Conservation (phyloP, 2,888 invertebrate species). For the Trichopria drosophilae region DNA sequence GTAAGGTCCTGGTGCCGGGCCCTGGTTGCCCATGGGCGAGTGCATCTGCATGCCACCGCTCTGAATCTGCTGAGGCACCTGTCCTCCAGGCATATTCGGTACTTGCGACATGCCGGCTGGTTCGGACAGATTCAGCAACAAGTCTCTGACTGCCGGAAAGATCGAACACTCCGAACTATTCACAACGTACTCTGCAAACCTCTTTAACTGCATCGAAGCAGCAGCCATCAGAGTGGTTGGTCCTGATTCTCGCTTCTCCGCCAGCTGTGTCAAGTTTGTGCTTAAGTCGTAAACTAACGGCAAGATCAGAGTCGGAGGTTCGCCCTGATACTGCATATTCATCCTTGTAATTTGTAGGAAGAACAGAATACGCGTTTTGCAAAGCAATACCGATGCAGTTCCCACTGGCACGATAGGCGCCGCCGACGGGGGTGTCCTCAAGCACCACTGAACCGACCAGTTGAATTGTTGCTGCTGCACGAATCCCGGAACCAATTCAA, state of each 20-base stretch:
- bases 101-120: slow-evolving; percentile 67
- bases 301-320: slow-evolving; percentile 76
- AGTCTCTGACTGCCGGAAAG: slow-evolving; percentile 87
- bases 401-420: slow-evolving; percentile 88
- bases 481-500: slow-evolving; percentile 66
- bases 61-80: slow-evolving; percentile 62
- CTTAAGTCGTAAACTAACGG: slow-evolving; percentile 89
- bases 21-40: slow-evolving; percentile 58
- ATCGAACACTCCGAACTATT: slow-evolving; percentile 80
- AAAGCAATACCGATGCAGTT: slow-evolving; percentile 82
- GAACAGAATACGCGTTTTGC: slow-evolving; percentile 86
- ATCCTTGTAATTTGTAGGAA: slow-evolving; percentile 82
- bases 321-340: slow-evolving; percentile 65
- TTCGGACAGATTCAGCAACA: slow-evolving; percentile 79
- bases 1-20: slow-evolving; percentile 50
- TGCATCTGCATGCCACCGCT: slow-evolving; percentile 65
- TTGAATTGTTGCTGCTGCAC: slow-evolving; percentile 69
- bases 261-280: slow-evolving; percentile 83
- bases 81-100: slow-evolving; percentile 59
- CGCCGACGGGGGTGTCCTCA: slow-evolving; percentile 87
- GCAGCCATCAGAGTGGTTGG: slow-evolving; percentile 66
- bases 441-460: slow-evolving; percentile 91
- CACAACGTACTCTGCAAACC: slow-evolving; percentile 72
- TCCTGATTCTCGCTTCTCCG: slow-evolving; percentile 76
- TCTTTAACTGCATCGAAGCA: slow-evolving; percentile 68